Evolutionary conservation across 2,113 vertebrate genomes (phyloP), one percentile per base, ranked within the genome.

Genomic region (Kryptolebias marmoratus): DNA sequence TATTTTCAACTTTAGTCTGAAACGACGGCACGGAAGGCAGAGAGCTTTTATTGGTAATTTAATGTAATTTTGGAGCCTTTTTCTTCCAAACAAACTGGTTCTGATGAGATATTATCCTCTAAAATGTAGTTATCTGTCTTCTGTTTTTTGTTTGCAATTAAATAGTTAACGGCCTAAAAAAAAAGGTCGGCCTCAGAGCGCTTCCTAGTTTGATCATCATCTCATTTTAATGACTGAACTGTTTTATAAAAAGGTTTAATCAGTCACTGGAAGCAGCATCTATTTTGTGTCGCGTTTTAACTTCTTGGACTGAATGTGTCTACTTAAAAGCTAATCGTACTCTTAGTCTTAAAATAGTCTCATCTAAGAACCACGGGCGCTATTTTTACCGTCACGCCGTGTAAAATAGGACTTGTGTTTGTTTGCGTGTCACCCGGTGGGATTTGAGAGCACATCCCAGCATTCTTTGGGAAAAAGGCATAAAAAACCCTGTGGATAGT

Each of bases 331-430:
- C 4, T 45, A 16, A 4, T 30, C 31, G 48, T 52, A 36, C 45
- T 68, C 32, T 15, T 0, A 61, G 4, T 71, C 76, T 70, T 0
- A 72, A 30, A 80, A 30, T 36, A 74, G 39, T 49, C 67, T 22
- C 0, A 80, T 80, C 72, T 74, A 16, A 6, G 32, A 73, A 44
- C 39, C 48, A 36, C 1, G 1, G 32, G 18, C 11, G 15, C 73
- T 82, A 82, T 80, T 80, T 86, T 81, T 78, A 57, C 58, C 36
- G 28, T 73, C 30, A 13, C 49, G 32, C n/a, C 18, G 30, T 52
- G 47, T 55, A 27, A 79, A 56, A 32, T 48, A 0, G 28, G 63
- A 54, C 68, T 79, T 64, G 49, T 53, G 1, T 53, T n/a, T 52
- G 47, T 48, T 13, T 48, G 47, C 64, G 30, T 71, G 15, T 71